Percentiles rank a stretch among this genome's conserved stretches.
Evolutionary conservation across 2,888 invertebrate genomes (phyloP).

Genomic region (Melanargia galathea): DNA sequence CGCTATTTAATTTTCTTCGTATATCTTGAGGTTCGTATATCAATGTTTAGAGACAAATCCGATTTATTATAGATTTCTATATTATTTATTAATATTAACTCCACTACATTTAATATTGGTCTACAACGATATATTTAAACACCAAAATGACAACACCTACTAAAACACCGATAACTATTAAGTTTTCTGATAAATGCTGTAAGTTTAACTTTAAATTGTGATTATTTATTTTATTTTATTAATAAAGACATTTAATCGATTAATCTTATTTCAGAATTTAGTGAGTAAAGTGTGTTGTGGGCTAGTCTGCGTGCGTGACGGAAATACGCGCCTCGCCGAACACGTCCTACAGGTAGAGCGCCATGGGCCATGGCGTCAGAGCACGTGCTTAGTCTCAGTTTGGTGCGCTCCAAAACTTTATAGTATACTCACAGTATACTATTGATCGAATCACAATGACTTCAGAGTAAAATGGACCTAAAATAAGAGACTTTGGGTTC

Average conservation of each 20-base stretch:
- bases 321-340: too few relatives aligned
- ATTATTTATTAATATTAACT: constrained; percentile 36
- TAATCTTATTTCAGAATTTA: constrained; percentile 6
- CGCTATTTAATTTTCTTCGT: background rate
- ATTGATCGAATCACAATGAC: too few relatives aligned
- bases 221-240: constrained; percentile 34
- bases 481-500: too few relatives aligned
- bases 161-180: constrained; percentile 50
- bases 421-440: too few relatives aligned
- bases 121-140: constrained; percentile 60
- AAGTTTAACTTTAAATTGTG: constrained; percentile 30
- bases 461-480: too few relatives aligned
- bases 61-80: background rate
- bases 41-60: constrained; percentile 3
- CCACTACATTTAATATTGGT: constrained; percentile 50
- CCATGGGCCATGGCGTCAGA: too few relatives aligned
- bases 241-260: constrained; percentile 5
- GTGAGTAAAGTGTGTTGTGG: background rate
- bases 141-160: constrained; percentile 69
- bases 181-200: constrained; percentile 17
- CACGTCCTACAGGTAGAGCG: too few relatives aligned
- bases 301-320: too few relatives aligned
- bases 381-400: too few relatives aligned
- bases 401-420: too few relatives aligned
- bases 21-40: constrained; percentile 8